Evolutionary conservation across 30 jellyfish, hydroid and myxozoan genomes (phyloP).

Genomic region (Sanderia malayensis): DNA sequence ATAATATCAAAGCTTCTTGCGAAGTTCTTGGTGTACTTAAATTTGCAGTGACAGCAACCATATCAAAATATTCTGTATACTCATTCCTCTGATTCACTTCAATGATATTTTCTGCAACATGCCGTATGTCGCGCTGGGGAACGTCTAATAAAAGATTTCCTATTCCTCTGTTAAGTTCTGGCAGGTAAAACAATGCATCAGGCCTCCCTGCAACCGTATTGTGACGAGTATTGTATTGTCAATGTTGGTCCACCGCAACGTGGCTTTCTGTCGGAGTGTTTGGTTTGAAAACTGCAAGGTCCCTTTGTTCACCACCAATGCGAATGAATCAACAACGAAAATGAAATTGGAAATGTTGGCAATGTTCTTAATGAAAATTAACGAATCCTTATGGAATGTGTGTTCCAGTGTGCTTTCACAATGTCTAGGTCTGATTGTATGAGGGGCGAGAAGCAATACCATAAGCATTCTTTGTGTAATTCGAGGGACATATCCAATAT

Average conservation of each 20-base stretch:
- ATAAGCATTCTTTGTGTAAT: constrained; percentile 4
- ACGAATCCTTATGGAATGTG: constrained; percentile 17
- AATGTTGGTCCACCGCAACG: no score
- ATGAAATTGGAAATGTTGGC: no score
- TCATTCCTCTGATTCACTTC: neutral
- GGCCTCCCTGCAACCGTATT: constrained; percentile 2
- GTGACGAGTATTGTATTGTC: no score
- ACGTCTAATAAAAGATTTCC: neutral
- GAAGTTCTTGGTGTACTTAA: constrained; percentile 1
- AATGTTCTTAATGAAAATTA: no score
- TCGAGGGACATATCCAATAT: constrained; percentile 6
- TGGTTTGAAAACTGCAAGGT: no score
- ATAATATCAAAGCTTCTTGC: constrained; percentile 1
- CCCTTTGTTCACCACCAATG: no score
- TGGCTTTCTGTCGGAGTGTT: no score
- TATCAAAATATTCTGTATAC: constrained; percentile 11
- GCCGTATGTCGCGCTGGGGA: neutral
- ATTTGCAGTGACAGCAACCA: constrained; percentile 5
- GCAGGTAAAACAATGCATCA: constrained; percentile 1
- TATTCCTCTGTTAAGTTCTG: neutral
- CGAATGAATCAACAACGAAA: no score
- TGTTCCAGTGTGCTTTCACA: constrained; percentile 48
- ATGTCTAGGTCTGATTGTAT: constrained; percentile 27
- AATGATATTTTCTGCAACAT: neutral
- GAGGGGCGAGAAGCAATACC: constrained; percentile 28